Evolutionary conservation across 2,113 vertebrate genomes (phyloP).

Genomic region (Hyaena hyaena): DNA sequence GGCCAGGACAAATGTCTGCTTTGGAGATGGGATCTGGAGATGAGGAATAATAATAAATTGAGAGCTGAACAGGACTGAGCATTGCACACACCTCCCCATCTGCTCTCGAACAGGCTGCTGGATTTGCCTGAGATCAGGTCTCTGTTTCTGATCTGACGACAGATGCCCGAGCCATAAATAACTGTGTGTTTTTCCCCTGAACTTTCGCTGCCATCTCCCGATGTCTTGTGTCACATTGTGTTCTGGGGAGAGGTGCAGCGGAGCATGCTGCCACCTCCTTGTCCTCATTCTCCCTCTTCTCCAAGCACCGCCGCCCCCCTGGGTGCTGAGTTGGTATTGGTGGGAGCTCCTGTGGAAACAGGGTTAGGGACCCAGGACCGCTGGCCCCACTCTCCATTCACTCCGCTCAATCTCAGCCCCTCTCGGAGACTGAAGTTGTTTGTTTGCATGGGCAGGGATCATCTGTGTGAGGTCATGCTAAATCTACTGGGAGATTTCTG

Average conservation of each 20-base stretch:
- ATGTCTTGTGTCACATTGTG: constrained; percentile 76
- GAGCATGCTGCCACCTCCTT: constrained; percentile 21
- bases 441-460: background rate
- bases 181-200: constrained; percentile 81
- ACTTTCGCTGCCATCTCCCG: constrained; percentile 78
- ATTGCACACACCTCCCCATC: constrained; percentile 80
- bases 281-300: constrained; percentile 30
- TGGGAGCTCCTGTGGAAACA: background rate
- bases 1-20: constrained; percentile 70
- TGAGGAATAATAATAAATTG: constrained; percentile 74
- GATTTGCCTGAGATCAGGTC: constrained; percentile 76
- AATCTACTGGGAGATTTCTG: background rate
- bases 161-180: constrained; percentile 82
- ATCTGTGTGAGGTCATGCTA: background rate
- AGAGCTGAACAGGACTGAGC: constrained; percentile 66
- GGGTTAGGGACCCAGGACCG: background rate
- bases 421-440: background rate
- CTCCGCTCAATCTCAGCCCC: background rate
- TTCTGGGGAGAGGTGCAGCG: constrained; percentile 73
- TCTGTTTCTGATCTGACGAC: constrained; percentile 80
- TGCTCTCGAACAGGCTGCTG: constrained; percentile 78
- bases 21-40: constrained; percentile 68
- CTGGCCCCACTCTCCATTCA: background rate
- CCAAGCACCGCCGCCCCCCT: background rate
- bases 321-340: background rate